A percentile compares a stretch with the other conserved stretches of the same genome.
Evolutionary conservation across 2,113 vertebrate species (phyloP).

Genomic region (Barnardius zonarius): DNA sequence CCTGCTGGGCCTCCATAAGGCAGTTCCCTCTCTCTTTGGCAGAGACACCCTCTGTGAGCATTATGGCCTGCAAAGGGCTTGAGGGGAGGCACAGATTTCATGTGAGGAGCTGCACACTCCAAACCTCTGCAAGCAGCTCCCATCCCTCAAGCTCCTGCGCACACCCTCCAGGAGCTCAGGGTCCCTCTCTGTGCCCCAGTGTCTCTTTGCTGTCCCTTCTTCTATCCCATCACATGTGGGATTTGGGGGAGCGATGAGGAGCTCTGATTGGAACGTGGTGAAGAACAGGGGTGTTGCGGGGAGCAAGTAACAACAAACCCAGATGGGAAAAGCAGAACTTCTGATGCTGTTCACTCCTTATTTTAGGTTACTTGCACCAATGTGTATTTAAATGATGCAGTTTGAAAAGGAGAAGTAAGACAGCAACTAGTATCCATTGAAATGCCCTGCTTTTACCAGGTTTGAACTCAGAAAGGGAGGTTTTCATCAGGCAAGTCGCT

Average conservation of each 20-base stretch:
- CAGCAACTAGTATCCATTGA: fast-evolving
- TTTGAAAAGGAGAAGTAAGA: background rate
- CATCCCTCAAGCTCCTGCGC: background rate
- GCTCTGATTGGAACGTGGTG: background rate
- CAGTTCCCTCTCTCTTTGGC: background rate
- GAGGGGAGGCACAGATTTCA: background rate
- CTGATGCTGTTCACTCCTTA: background rate
- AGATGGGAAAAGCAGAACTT: background rate
- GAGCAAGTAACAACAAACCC: background rate
- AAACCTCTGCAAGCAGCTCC: background rate
- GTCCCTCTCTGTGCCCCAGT: background rate
- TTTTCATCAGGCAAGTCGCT: background rate
- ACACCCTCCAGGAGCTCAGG: fast-evolving
- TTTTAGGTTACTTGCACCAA: background rate
- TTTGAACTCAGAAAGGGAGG: background rate
- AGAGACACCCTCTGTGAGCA: fast-evolving
- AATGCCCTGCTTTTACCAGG: background rate
- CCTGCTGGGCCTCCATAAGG: background rate
- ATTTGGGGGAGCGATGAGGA: background rate
- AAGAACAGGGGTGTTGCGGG: background rate
- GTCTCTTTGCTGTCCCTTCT: background rate
- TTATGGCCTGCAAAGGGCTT: background rate
- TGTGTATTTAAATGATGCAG: background rate
- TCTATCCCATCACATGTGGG: fast-evolving
- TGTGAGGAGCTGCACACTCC: background rate